A percentile compares a stretch with the other conserved stretches of the same genome.
Conservation (phyloP, 2,113 vertebrate species). For the Gracilinanus agilis region DNA sequence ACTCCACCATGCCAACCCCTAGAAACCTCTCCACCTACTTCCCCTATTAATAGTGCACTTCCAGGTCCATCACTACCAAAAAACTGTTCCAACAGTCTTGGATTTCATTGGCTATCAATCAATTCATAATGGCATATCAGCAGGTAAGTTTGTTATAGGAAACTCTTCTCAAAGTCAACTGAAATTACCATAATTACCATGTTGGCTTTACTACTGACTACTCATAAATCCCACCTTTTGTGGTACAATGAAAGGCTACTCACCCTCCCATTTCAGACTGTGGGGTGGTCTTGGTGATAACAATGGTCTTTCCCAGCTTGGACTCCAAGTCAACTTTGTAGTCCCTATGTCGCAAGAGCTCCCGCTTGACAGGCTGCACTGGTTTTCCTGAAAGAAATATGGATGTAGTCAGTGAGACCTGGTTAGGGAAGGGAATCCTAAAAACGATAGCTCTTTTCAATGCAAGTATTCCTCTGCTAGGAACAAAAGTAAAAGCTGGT, state of each 20-base stretch:
- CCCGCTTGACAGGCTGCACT: constrained; percentile 92
- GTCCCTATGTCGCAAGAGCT: constrained; percentile 96
- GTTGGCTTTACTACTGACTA: not conserved
- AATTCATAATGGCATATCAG: not conserved
- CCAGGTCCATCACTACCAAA: not conserved
- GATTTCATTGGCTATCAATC: not conserved
- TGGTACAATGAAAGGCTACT: constrained; percentile 43
- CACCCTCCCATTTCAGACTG: constrained; percentile 99
- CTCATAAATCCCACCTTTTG: constrained; percentile 27
- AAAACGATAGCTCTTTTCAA: not conserved
- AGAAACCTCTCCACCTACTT: not conserved
- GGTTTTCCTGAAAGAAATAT: constrained; percentile 89
- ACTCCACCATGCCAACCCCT: not conserved
- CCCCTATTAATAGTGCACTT: not conserved
- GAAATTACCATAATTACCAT: not conserved
- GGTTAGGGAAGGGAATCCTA: not conserved
- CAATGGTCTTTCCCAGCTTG: constrained; percentile 98
- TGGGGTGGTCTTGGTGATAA: constrained; percentile 98
- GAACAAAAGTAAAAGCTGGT: constrained; percentile 34
- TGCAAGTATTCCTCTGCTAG: constrained; percentile 28
- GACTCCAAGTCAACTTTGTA: constrained; percentile 99
- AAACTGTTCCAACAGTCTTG: not conserved
- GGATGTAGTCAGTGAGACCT: not conserved
- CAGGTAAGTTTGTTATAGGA: not conserved
- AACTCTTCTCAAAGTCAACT: constrained; percentile 19